phyloP scores from a whole-genome alignment of 2,113 vertebrate species.

The Lampris incognitus region DNA sequence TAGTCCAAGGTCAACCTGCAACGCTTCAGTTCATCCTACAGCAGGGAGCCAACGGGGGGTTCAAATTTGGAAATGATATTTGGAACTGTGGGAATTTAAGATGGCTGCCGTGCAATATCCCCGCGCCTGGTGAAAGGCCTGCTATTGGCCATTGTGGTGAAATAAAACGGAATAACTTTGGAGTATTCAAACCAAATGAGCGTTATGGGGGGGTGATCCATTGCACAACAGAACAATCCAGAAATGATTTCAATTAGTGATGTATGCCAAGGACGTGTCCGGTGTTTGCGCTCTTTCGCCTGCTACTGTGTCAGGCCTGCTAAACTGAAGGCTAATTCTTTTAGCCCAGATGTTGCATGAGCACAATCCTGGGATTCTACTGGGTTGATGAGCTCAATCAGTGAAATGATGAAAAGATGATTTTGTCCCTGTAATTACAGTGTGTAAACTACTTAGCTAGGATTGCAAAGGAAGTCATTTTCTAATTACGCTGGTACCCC shows the following conservation, averaged over 20 bases:
- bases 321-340: constrained; percentile 98
- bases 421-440: constrained; percentile 95
- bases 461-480: constrained; percentile 99
- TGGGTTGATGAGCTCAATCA: constrained; percentile 99
- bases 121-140: constrained; percentile 24
- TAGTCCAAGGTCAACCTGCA: constrained; percentile 63
- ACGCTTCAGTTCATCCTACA: constrained; percentile 35
- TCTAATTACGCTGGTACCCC: constrained; percentile 99
- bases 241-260: constrained; percentile 14
- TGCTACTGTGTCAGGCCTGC: constrained; percentile 69
- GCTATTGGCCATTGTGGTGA: constrained; percentile 1
- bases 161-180: not conserved
- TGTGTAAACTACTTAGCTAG: constrained; percentile 99
- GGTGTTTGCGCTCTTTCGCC: constrained; percentile 45
- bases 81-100: constrained; percentile 57
- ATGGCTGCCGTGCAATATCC: constrained; percentile 19
- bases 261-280: constrained; percentile 55
- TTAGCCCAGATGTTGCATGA: constrained; percentile 99
- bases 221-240: constrained; percentile 2
- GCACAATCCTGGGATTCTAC: constrained; percentile 87
- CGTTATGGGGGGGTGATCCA: constrained; percentile 5
- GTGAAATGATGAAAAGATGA: constrained; percentile 99
- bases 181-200: not conserved
- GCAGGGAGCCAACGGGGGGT: constrained; percentile 41
- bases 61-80: constrained; percentile 59